Percentiles rank a stretch among this genome's conserved stretches.
Evolutionary conservation across 2,888 invertebrate genomes (phyloP).

Genomic region (Heliconius hortense): DNA sequence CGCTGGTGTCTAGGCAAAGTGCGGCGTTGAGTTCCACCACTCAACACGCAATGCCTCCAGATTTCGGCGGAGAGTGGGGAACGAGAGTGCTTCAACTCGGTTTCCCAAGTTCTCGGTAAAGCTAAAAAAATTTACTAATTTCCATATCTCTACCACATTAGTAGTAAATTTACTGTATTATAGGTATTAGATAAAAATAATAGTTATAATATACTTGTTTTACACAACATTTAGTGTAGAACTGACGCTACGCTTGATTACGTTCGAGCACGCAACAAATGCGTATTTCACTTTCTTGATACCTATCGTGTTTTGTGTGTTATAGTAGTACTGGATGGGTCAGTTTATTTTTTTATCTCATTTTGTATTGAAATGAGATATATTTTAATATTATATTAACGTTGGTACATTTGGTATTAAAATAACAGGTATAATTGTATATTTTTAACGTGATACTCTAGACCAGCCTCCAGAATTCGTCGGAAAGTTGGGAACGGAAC

Average conservation of each 20-base stretch:
- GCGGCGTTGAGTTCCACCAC: too few species aligned
- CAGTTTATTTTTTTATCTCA: conserved; percentile 7
- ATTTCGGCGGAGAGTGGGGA: not conserved
- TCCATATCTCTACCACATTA: not conserved
- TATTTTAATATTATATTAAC: too few species aligned
- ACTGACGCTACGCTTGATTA: conserved; percentile 6
- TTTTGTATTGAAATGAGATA: not conserved
- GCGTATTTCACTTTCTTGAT: conserved; percentile 20
- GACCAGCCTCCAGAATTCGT: too few species aligned
- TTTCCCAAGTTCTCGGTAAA: not conserved
- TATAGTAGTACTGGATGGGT: not conserved
- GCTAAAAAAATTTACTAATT: not conserved
- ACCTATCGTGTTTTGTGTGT: conserved; percentile 14
- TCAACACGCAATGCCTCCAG: too few species aligned
- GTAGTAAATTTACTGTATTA: not conserved
- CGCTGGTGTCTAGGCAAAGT: too few species aligned
- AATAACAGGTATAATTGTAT: too few species aligned
- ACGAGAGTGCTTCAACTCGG: not conserved
- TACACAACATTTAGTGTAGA: conserved; percentile 31
- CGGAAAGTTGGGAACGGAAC: too few species aligned
- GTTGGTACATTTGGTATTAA: too few species aligned
- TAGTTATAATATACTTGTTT: conserved; percentile 32
- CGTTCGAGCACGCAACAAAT: conserved; percentile 16
- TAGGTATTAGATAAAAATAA: conserved; percentile 15
- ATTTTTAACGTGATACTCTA: too few species aligned